A percentile compares a stretch with the other conserved stretches of the same genome.
Conservation (phyloP, 2,797 vertebrate genomes). For the Peromyscus melanophrys region DNA sequence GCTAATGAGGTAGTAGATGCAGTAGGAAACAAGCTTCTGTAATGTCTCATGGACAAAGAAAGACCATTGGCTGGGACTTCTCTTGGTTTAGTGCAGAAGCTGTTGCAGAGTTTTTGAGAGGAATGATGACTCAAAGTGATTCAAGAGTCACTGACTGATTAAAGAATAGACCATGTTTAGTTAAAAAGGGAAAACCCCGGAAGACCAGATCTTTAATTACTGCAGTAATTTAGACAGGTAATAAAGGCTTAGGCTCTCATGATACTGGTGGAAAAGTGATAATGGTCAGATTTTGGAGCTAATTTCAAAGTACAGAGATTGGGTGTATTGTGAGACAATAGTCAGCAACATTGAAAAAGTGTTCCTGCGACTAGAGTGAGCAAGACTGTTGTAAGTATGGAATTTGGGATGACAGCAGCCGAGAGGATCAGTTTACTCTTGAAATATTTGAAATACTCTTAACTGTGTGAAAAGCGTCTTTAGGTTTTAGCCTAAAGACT, state of each 20-base stretch:
- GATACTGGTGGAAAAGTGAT: not conserved
- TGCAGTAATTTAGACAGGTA: not conserved
- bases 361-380: not conserved
- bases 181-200: not conserved
- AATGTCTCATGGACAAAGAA: not conserved
- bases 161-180: not conserved
- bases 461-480: not conserved
- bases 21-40: no score
- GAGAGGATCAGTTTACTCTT: not conserved
- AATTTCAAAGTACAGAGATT: not conserved
- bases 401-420: not conserved
- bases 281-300: not conserved
- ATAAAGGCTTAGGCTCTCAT: not conserved
- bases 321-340: not conserved
- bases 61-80: not conserved
- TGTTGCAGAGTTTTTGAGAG: not conserved
- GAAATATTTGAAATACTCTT: conserved; percentile 17
- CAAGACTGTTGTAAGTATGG: not conserved
- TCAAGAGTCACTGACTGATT: not conserved
- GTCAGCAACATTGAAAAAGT: not conserved
- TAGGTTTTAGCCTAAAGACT: not conserved
- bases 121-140: not conserved
- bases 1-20: not conserved
- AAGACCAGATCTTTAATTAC: not conserved
- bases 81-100: not conserved